A percentile compares a stretch with the other conserved stretches of the same genome.
Conservation (phyloP, 1,140 invertebrate species). For the Idris sp. region DNA sequence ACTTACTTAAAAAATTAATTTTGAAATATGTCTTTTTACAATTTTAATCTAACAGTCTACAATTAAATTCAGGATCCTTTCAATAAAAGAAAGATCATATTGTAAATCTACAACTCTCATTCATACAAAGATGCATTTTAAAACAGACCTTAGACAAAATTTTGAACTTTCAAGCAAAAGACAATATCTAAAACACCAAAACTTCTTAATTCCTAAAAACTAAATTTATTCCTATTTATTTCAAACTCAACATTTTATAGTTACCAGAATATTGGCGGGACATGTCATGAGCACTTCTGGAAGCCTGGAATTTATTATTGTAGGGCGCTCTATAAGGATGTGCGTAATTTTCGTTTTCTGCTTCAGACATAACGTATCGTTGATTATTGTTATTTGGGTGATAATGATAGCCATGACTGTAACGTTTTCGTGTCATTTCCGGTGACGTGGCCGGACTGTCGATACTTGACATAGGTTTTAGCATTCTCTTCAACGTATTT, state of each 20-base stretch:
- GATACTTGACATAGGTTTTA: conserved; percentile 93
- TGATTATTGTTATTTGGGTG: conserved; percentile 78
- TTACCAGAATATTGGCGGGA: conserved; percentile 73
- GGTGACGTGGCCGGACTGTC: conserved; percentile 92
- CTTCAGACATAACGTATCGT: conserved; percentile 76
- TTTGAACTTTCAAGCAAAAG: conserved; percentile 47
- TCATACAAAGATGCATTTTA: conserved; percentile 54
- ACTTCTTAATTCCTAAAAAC: conserved; percentile 33
- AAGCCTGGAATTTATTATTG: conserved; percentile 79
- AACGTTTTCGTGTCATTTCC: conserved; percentile 88
- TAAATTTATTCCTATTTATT: conserved; percentile 29
- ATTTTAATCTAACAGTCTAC: conserved; percentile 17
- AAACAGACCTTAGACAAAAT: conserved; percentile 33
- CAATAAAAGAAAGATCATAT: conserved; percentile 12
- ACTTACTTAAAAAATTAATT: too few species aligned
- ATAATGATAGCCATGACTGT: conserved; percentile 80
- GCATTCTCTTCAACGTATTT: conserved; percentile 93
- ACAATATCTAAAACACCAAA: conserved; percentile 57
- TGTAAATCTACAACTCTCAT: conserved; percentile 31
- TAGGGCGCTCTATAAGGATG: conserved; percentile 73
- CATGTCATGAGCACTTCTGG: conserved; percentile 76
- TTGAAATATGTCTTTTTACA: conserved; percentile 22
- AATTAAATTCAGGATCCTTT: conserved; percentile 12
- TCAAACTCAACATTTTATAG: conserved; percentile 11
- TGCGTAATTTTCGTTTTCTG: conserved; percentile 75